Percentiles rank a stretch among this genome's conserved stretches.
phyloP scores from a whole-genome alignment of 2,113 vertebrate species.

The Crotalus horridus region DNA sequence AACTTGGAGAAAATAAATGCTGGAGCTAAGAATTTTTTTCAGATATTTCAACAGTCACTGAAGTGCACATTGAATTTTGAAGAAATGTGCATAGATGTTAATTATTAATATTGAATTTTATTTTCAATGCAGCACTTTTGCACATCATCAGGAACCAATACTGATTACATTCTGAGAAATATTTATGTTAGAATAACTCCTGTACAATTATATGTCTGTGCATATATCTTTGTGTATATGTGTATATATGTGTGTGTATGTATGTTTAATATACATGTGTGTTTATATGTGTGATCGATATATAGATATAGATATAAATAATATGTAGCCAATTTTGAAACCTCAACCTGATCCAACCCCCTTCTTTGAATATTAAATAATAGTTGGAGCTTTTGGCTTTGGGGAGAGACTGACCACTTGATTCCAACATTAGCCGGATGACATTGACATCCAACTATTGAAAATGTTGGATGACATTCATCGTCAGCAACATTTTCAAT shows the following conservation, averaged over 20 bases:
- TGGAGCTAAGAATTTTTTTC: not conserved
- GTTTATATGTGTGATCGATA: no score
- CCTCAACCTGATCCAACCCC: not conserved
- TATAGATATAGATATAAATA: no score
- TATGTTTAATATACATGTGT: no score
- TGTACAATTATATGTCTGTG: not conserved
- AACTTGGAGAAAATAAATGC: conserved; percentile 1
- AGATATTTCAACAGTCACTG: not conserved
- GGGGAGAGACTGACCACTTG: not conserved
- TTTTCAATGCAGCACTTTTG: not conserved
- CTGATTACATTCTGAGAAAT: not conserved
- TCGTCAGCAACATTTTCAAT: not conserved
- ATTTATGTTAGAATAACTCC: not conserved
- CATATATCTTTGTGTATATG: not conserved
- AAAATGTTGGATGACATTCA: no score
- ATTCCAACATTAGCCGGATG: not conserved
- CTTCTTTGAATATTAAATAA: not conserved
- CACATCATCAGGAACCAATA: not conserved
- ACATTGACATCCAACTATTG: no score
- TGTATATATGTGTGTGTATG: not conserved
- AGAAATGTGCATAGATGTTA: not conserved
- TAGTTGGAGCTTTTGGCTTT: not conserved
- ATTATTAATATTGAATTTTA: not conserved
- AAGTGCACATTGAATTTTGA: not conserved
- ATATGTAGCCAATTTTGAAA: not conserved